Evolutionary conservation across 1,140 invertebrate genomes (phyloP), one percentile per base, ranked within the genome.

Genomic region (Pemphigus obesinymphae): DNA sequence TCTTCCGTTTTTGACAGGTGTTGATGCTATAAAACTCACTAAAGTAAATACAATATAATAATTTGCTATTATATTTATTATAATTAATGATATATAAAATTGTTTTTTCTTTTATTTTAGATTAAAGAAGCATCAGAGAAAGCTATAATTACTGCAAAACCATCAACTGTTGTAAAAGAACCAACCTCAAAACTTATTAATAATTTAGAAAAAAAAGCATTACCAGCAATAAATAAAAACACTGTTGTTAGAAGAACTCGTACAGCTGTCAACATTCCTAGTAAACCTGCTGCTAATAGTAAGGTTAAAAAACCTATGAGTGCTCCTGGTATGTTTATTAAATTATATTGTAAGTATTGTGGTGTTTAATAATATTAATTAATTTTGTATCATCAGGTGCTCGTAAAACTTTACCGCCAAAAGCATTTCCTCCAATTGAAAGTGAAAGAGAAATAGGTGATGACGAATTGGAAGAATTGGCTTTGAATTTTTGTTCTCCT

Each of bases 121-220:
- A 96, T 99, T 23, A 96, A 97, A 87, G 97, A 99, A 87, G 95
- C 91, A 85, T 92, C 92, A 85, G 95, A 98, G 37, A 98, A 97
- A 87, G 96, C 95, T 26, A 94, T 96, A 15, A 93, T 98, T 82
- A 87, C 90, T 80, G 91, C 93, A 1, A 95, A 94, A 78, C 83
- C 84, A 37, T 83, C 85, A 5, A 83, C 82, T 31, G 17, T 73
- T 81, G 63, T 76, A 87, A 90, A 91, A 88, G 82, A 86, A 15
- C 82, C 73, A 76, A 83, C 83, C 3, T 87, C 92, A 88, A 86
- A 90, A 84, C 84, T 92, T 84, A 85, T 87, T 76, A 88, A 88
- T 84, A 23, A 81, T 8, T 85, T 87, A 82, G 87, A 87, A 20
- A 87, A 89, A 63, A 80, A 61, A 61, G 3, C 53, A 61, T 29